phyloP scores from a whole-genome alignment of 2,888 invertebrate genomes.

The Oscheius sp. region DNA sequence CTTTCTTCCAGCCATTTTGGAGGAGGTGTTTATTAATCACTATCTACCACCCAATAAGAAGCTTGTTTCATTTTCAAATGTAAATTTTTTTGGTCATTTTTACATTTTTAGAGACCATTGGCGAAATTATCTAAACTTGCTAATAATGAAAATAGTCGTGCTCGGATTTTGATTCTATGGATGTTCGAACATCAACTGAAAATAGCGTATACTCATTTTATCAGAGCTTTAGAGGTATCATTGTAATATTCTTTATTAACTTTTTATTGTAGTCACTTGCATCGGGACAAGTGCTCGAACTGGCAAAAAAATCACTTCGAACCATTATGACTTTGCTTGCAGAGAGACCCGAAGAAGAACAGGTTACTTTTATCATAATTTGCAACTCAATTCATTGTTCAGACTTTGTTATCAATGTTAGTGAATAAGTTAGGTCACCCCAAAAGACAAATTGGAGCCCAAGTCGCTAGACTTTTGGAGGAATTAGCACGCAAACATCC shows the following conservation, averaged over 20 bases:
- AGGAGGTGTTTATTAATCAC: constrained; percentile 81
- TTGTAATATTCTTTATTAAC: background rate
- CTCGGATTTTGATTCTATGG: constrained; percentile 76
- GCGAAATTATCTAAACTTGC: constrained; percentile 71
- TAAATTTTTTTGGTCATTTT: constrained; percentile 22
- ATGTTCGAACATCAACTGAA: constrained; percentile 88
- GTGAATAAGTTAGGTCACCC: constrained; percentile 97
- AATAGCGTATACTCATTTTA: constrained; percentile 79
- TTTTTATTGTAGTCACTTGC: constrained; percentile 71
- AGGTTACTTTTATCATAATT: constrained; percentile 74
- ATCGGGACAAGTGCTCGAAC: constrained; percentile 82
- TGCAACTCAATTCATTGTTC: constrained; percentile 27
- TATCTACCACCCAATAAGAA: constrained; percentile 77
- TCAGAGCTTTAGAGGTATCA: constrained; percentile 78
- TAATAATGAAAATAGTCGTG: constrained; percentile 76
- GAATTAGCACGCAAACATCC: constrained; percentile 85
- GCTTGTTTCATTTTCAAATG: constrained; percentile 75
- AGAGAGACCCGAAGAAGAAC: constrained; percentile 85
- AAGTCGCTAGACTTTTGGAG: constrained; percentile 84
- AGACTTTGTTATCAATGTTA: constrained; percentile 79
- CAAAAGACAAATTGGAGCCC: constrained; percentile 84
- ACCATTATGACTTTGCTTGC: constrained; percentile 80
- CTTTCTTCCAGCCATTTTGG: constrained; percentile 78
- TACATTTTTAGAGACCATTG: constrained; percentile 71
- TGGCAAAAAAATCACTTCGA: constrained; percentile 82